These are phyloP conservation scores for Sterrhoptilus dennistouni DNA, from an alignment of 2,113 vertebrate species.

Conservation along the genomic window DNA sequence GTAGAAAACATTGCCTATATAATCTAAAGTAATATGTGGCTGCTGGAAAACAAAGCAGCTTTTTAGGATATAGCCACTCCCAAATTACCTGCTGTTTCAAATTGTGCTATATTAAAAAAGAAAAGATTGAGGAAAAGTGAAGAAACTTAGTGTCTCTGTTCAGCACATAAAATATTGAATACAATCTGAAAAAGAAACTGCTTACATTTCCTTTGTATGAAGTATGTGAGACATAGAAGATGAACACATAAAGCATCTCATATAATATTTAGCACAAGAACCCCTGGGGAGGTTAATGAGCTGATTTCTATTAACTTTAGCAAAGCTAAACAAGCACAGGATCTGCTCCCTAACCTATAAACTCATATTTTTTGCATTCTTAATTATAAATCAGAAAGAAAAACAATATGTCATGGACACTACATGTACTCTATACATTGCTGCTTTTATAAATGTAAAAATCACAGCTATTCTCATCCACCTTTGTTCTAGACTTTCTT, in stretches of 20 bases:
- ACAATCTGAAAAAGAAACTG: neutral
- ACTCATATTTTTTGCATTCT: neutral
- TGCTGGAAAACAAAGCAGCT: neutral
- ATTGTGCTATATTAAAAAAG: neutral
- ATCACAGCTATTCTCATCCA: neutral
- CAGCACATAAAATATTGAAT: neutral
- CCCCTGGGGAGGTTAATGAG: neutral
- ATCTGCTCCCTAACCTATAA: neutral
- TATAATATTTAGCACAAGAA: slow-evolving; percentile 1
- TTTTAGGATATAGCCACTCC: neutral
- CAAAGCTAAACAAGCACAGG: neutral
- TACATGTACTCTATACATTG: neutral
- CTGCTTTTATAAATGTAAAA: neutral
- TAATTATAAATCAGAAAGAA: neutral
- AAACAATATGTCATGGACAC: neutral
- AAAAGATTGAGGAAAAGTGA: neutral
- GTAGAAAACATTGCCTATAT: neutral
- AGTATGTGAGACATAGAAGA: neutral
- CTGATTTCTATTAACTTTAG: neutral
- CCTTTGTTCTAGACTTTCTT: neutral
- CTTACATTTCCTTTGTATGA: neutral
- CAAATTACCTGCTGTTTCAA: neutral
- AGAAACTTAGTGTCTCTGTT: neutral
- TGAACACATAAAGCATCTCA: neutral
- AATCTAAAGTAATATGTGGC: neutral